Evolutionary conservation across 2,113 vertebrate genomes (phyloP).

Genomic region (Onychostoma macrolepis): DNA sequence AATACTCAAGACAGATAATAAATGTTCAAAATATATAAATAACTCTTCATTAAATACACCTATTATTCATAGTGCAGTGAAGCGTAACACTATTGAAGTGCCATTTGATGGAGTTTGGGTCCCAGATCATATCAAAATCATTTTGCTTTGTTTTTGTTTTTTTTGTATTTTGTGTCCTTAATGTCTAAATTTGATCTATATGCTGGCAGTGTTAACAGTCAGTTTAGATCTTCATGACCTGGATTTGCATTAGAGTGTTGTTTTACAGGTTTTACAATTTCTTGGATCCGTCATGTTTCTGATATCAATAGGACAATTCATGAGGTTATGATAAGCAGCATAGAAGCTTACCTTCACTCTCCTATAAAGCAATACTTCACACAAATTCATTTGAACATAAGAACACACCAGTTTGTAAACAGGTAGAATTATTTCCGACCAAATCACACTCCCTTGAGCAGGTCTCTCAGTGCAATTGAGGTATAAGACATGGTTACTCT

Average conservation of each 20-base stretch:
- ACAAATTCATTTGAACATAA: conserved; percentile 21
- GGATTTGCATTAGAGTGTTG: conserved; percentile 6
- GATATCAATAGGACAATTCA: conserved; percentile 24
- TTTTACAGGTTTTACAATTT: conserved; percentile 47
- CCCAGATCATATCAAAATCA: neutral
- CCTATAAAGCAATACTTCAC: conserved; percentile 16
- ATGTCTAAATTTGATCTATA: neutral
- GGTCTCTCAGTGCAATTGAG: conserved; percentile 43
- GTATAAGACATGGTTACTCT: conserved; percentile 34
- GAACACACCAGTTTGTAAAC: conserved; percentile 16
- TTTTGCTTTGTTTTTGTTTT: neutral
- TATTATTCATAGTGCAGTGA: conserved; percentile 48
- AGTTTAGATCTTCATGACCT: conserved; percentile 32
- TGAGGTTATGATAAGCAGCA: conserved; percentile 30
- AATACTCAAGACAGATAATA: conserved; percentile 54
- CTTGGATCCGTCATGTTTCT: conserved; percentile 46
- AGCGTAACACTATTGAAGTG: conserved; percentile 43
- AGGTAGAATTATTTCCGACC: conserved; percentile 1
- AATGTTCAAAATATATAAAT: conserved; percentile 58
- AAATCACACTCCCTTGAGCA: conserved; percentile 15
- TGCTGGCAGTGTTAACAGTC: conserved; percentile 50
- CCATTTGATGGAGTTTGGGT: conserved; percentile 23
- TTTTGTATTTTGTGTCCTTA: neutral
- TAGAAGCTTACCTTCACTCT: neutral
- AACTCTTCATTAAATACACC: conserved; percentile 47